Conservation (phyloP, 2,797 vertebrate species). For the Taenioides sp. region DNA sequence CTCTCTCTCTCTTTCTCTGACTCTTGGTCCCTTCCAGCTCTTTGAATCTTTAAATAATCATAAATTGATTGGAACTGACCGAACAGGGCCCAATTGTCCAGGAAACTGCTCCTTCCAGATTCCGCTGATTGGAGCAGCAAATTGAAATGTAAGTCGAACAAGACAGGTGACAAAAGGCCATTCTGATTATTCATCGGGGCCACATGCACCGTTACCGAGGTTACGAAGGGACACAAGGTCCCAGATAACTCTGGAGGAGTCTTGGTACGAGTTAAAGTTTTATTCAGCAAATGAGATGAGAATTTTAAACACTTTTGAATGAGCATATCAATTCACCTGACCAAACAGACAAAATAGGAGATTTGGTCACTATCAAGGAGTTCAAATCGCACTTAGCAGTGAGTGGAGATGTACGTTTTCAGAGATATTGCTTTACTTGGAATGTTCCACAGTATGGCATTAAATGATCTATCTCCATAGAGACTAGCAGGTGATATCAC, state of each 20-base stretch:
- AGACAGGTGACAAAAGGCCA: slow-evolving; percentile 54
- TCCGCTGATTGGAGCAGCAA: slow-evolving; percentile 67
- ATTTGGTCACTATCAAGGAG: no score
- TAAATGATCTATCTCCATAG: no score
- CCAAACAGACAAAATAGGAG: no score
- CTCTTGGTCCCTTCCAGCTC: slow-evolving; percentile 24
- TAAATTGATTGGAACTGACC: slow-evolving; percentile 47
- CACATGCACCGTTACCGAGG: slow-evolving; percentile 69
- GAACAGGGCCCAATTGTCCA: slow-evolving; percentile 56
- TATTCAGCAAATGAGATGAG: neutral
- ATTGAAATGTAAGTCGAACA: slow-evolving; percentile 69
- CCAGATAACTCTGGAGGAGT: slow-evolving; percentile 17
- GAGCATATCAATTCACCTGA: neutral
- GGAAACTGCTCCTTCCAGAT: slow-evolving; percentile 53
- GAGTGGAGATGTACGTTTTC: no score
- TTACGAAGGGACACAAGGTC: slow-evolving; percentile 55
- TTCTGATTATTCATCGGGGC: slow-evolving; percentile 51
- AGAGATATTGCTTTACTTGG: no score
- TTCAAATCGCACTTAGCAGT: no score
- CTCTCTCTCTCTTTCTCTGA: neutral
- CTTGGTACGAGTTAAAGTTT: neutral
- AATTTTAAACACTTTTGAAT: neutral
- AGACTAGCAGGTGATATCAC: no score
- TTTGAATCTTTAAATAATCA: slow-evolving; percentile 58
- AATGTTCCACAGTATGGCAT: no score